Base-by-base conservation (phyloP, 2,888 invertebrate genomes). In the Amblyteles armatorius region DNA sequence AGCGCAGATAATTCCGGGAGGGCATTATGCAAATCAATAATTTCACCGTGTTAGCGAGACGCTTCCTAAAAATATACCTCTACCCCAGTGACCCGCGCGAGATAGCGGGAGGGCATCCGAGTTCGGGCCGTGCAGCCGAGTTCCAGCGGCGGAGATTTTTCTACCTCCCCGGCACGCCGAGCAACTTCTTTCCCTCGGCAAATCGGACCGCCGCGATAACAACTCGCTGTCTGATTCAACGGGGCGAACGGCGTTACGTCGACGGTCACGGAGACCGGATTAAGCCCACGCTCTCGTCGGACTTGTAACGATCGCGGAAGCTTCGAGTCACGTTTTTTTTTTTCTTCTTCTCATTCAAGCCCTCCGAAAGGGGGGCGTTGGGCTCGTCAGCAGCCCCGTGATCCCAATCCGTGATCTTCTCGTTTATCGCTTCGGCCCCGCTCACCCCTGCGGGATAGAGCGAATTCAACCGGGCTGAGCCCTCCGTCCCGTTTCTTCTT, bases 1-100 rank as follows among this genome's bases (percentile, higher is more conserved):
- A 40, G 36, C 48, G 52, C 52, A 74, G 44, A 63, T 73, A 50
- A 67, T 73, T 84, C 80, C 72, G 78, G 79, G 76, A 55, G 63
- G 67, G 86, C 81, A 85, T 87, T 86, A 82, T 87, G 87, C 85
- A 69, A 88, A 88, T 88, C 88, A 87, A 88, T 88, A 88, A 88
- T 85, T 85, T 83, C 83, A 87, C 77, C 80, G 81, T 85, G 77
- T 85, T 85, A 84, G 78, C 78, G 83, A 77, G 77, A 73, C 65
- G 60, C 57, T 68, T 69, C 78, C 82, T 79, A 80, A 87, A 83
- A 86, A 74, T 86, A 86, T 71, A 79, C 26, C 52, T 68, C 74
- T 82, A 81, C 65, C 69, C 84, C 78, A 65, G 81, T 84, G 84
- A 84, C 81, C 81, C 22, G 68, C 36, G 22, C 44, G 60, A 19